Evolutionary conservation across 2,113 vertebrate species (phyloP).

Genomic region (Lepidothrix coronata): DNA sequence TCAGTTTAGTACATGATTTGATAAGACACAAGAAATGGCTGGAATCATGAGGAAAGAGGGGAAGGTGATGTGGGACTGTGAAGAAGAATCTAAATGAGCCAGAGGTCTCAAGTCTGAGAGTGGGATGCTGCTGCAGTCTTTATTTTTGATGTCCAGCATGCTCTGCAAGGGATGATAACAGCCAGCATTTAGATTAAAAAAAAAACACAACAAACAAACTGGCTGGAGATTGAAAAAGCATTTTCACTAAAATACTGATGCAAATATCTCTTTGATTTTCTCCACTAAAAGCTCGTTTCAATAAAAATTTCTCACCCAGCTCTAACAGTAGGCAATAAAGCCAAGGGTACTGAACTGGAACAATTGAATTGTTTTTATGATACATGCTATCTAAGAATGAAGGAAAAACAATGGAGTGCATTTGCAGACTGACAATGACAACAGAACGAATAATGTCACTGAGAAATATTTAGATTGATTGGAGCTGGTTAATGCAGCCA

Average conservation of each 20-base stretch:
- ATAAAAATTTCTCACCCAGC: neutral
- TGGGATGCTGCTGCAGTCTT: neutral
- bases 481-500: neutral
- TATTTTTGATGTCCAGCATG: neutral
- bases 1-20: neutral
- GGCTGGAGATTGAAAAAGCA: neutral
- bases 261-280: neutral
- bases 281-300: constrained; percentile 8
- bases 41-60: neutral
- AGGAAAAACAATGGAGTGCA: neutral
- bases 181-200: neutral
- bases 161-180: neutral
- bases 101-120: neutral
- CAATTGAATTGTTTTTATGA: neutral
- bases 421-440: neutral
- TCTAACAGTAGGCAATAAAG: neutral
- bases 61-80: neutral
- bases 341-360: neutral
- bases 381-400: neutral
- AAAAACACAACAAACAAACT: neutral
- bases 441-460: neutral
- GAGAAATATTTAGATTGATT: neutral
- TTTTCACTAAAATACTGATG: constrained; percentile 6
- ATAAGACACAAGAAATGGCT: neutral
- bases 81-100: neutral